Base-by-base conservation (phyloP, 1,140 invertebrate genomes). In the Druon quercuslanigerum region DNA sequence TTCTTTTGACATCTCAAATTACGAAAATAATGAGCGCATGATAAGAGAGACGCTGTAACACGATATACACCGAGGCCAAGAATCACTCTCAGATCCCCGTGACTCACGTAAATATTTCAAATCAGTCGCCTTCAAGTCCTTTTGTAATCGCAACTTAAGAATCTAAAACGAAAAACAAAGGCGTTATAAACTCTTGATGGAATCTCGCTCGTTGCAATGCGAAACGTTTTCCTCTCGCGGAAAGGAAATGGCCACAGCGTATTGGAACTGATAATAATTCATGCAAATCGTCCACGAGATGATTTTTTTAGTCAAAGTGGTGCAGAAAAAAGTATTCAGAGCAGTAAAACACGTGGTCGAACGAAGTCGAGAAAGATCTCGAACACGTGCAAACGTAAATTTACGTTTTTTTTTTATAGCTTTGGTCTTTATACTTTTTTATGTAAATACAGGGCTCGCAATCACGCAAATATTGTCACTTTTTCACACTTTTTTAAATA, bases 1-100 rank as follows among this genome's bases (percentile, higher is more conserved):
- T 33, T 25, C 60, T 66, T 66, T 66, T 66, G 25, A 66, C 60
- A 66, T 66, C 33, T 66, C 60, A 66, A 66, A 66, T 66, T 66
- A 66, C 60, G 60, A 66, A 66, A 66, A 66, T 66, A 66, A 66
- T 66, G 60, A 66, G 60, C 60, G 25, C 60, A n/a, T 66, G 60
- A 66, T 66, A 66, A 66, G 60, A 33, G 60, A n/a, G 60, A 66
- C 60, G 60, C n/a, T 33, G 57, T 66, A 66, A 66, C 25, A 66
- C n/a, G 60, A 66, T 66, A 66, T 25, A 66, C 60, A 46, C 25
- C 60, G 25, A 33, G 60, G 60, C 60, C 40, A 66, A 46, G 60
- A 40, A 25, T 66, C n/a, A 66, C 9, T 46, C 40, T 46, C 40
- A 8, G 7, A 46, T 46, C 40, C 40, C 7, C 60, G n/a, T 16